Evolutionary conservation across 2,888 invertebrate species (phyloP), one percentile per base, ranked within the genome.

Genomic region (Macrostomum cliftonense): DNA sequence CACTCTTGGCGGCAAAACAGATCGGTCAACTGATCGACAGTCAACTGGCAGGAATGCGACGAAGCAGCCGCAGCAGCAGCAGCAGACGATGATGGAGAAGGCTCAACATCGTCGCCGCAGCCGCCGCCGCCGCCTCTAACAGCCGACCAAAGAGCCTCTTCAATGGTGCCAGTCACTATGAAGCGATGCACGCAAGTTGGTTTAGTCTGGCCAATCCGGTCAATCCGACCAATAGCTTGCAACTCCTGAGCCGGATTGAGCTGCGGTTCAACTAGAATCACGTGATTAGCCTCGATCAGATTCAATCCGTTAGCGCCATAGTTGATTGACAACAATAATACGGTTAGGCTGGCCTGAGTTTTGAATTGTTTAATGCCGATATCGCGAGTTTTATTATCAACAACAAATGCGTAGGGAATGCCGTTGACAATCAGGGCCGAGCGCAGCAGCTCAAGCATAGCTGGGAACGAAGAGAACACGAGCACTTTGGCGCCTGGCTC

Each of bases 271-370:
- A 80, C 76, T 19, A 83, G 71, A 44, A 83, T 73, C 0, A 83
- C 78, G 65, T 83, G 81, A 0, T 79, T 80, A 0, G 83, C 83
- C 70, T 83, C 82, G 28, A 78, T 77, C 45, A 83, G 68, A 69
- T 83, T 83, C 12, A 83, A 70, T 0, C 83, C 83, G 63, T 82
- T 82, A 0, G 79, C 75, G n/a, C 82, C 83, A 47, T 75, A 73
- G 46, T 74, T 63, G 16, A 82, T 67, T 0, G 79, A 79, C 59
- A 83, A 68, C n/a, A 83, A 64, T 28, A 83, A 70, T 7, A 77
- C 64, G 39, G 59, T 62, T 2, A 72, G 54, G 11, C 57, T 54
- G 2, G 56, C 54, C 40, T 61, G 11, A 36, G 14, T 12, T 43
- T 37, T 17, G 39, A 43, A 52, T 20, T 38, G 2, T 16, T 52